Base-by-base conservation (phyloP, 2,113 vertebrate species). In the Trematomus loennbergii region DNA sequence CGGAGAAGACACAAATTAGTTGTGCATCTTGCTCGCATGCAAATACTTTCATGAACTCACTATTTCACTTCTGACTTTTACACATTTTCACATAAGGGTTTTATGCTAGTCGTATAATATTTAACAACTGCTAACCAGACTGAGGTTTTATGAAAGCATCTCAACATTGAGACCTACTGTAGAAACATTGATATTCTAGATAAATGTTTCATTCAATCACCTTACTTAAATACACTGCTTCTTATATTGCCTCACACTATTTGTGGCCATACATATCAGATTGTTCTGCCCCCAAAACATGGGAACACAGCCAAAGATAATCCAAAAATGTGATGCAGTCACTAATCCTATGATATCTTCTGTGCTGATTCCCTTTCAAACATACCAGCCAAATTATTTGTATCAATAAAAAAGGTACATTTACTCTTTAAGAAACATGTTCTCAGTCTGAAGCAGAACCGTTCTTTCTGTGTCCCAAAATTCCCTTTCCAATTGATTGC, bases 1-100 rank as follows among this genome's bases (percentile, higher is more conserved):
- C 18, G 75, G 61, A 74, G 69, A 70, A 72, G 60, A 87, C 55
- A 79, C 64, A 12, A 84, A 87, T 75, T 88, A 84, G 55, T n/a
- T 67, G 70, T 85, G 84, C 71, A 79, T 80, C 85, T 85, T 77
- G 57, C 70, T 78, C 1, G 18, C 79, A 83, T 63, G 25, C 58
- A 67, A 49, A 72, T 81, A 63, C 54, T 40, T 85, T 63, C 9
- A 73, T 58, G 60, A 3, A 78, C 65, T 76, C 10, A 59, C 22
- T 22, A 43, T 61, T 66, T 61, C 12, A 45, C 16, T 29, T 46
- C 52, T 22, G 33, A 33, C n/a, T 46, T 40, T 40, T 40, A 40
- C 36, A 75, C 60, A 52, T 17, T 64, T 40, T 69, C 10, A 18
- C 16, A 68, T 60, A 29, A 29, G 11, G 12, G 12, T 1, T 40